Base-by-base conservation (phyloP, 2,888 invertebrate genomes). In the Acronicta leporina region DNA sequence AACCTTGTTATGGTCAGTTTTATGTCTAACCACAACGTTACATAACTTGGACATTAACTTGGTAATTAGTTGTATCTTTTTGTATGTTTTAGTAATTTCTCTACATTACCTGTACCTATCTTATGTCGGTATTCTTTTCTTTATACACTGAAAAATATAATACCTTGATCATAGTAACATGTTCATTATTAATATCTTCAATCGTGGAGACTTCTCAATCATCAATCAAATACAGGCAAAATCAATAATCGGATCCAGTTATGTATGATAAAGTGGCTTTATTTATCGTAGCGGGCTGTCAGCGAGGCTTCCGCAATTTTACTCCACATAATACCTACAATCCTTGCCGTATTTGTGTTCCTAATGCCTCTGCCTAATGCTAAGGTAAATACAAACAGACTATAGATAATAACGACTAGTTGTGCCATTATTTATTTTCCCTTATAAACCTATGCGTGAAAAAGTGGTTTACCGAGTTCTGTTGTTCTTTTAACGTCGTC, bases 381-480 rank as follows among this genome's bases (percentile, higher is more conserved):
- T 14, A 6, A 50, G 64, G 53, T 54, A 64, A 58, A 63, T 33
- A 49, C 40, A 42, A 53, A 44, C 15, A 8, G 40, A 53, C 41
- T 43, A 46, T 5, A 30, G 30, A 13, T 43, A 53, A 43, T 53
- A 55, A 53, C 44, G 14, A 20, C 51, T 27, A 45, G 46, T 59
- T 69, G 40, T 27, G 46, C 35, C 35, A 60, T 53, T 53, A 52
- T 42, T 53, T 63, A 54, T 64, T 43, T 53, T 50, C 14, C 13
- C 25, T 20, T 25, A n/a, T 15, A 13, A 41, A 41, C 57, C 46
- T 25, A 43, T 14, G 50, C 33, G 44, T 46, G 40, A 63, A 67
- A 68, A 68, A 57, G 53, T 27, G 33, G 67, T 53, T 53, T 67
- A 42, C 51, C 16, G 10, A 52, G 45, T 16, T n/a, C 16, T 51